A percentile compares a stretch with the other conserved stretches of the same genome.
Evolutionary conservation across 2,797 vertebrate genomes (phyloP).

Genomic region (Oreochromis grahami): DNA sequence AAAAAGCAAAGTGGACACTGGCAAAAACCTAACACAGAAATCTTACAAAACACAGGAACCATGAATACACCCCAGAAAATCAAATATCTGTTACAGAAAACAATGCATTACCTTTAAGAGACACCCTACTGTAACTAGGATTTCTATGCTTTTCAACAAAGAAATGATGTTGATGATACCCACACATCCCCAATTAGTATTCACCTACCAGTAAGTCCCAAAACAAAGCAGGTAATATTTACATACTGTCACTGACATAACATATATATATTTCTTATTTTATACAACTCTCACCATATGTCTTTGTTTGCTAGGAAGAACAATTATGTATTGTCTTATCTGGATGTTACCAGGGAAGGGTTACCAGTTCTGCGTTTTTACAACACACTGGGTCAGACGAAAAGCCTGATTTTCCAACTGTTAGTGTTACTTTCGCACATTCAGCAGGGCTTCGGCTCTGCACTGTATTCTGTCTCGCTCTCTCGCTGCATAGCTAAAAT

Average conservation of each 20-base stretch:
- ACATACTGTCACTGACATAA: not conserved
- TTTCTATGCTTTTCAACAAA: not conserved
- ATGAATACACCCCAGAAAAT: not conserved
- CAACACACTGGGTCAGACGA: not conserved
- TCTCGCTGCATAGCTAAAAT: not conserved
- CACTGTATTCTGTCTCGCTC: not conserved
- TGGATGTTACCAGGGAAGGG: not conserved
- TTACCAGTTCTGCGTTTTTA: not conserved
- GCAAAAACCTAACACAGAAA: not conserved
- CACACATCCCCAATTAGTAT: not conserved
- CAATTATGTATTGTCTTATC: not conserved
- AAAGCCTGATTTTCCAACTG: not conserved
- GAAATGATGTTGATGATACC: not conserved
- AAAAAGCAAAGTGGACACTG: not conserved
- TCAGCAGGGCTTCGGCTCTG: not conserved
- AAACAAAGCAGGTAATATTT: not conserved
- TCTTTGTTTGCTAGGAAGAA: not conserved
- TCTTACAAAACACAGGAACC: not conserved
- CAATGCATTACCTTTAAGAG: not conserved
- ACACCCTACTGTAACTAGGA: not conserved
- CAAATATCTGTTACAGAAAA: not conserved
- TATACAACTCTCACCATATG: not conserved
- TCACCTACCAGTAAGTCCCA: not conserved
- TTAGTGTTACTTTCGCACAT: not conserved
- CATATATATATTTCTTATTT: not conserved